A percentile compares a stretch with the other conserved stretches of the same genome.
Evolutionary conservation across 2,113 vertebrate genomes (phyloP).

Genomic region (Misgurnus mizolepis): DNA sequence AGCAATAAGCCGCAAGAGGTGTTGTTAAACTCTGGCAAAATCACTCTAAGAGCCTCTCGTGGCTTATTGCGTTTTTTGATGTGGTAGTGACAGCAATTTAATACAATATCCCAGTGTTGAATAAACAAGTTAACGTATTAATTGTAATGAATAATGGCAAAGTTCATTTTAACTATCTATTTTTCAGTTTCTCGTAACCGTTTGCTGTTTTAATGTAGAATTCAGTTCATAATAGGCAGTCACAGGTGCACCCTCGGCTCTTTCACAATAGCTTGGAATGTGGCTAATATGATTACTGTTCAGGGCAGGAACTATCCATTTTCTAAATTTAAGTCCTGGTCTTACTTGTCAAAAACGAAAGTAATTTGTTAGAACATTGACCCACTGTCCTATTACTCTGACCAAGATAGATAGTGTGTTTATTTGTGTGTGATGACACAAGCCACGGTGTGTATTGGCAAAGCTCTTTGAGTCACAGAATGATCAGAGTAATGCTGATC

Average conservation of each 20-base stretch:
- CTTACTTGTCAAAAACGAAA: neutral
- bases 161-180: neutral
- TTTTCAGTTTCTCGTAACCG: neutral
- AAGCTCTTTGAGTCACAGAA: constrained; percentile 21
- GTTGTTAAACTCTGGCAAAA: too few relatives aligned
- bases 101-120: neutral
- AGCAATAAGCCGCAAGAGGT: neutral
- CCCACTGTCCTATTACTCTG: neutral
- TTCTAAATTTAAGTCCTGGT: neutral
- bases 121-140: neutral
- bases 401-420: constrained; percentile 10
- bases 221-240: neutral
- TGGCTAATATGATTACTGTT: neutral
- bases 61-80: neutral
- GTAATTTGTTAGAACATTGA: constrained; percentile 6
- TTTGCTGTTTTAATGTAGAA: neutral
- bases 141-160: neutral
- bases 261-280: neutral
- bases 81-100: neutral
- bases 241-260: neutral
- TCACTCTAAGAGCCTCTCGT: too few relatives aligned
- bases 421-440: neutral
- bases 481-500: constrained; percentile 34
- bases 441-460: neutral
- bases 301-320: neutral